phyloP scores from a whole-genome alignment of 2,113 vertebrate species.

The Condylura cristata region DNA sequence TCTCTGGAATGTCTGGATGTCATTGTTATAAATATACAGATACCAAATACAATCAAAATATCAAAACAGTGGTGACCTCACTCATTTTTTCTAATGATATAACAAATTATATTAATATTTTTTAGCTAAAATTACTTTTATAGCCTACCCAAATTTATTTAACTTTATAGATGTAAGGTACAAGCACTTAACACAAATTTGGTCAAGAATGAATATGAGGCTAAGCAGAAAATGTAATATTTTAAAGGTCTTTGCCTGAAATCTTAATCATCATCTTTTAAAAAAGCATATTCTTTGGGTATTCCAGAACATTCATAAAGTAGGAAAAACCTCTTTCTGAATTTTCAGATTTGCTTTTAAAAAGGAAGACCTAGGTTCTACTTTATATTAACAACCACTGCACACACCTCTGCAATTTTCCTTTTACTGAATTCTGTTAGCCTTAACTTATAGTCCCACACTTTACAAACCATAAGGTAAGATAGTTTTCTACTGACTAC shows the following conservation, averaged over 20 bases:
- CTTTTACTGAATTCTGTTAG: not conserved
- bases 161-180: slow-evolving; percentile 6
- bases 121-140: not conserved
- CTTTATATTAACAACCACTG: not conserved
- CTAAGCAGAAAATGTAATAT: not conserved
- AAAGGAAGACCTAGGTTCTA: not conserved
- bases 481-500: not conserved
- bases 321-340: not conserved
- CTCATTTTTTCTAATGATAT: not conserved
- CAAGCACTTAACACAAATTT: not conserved
- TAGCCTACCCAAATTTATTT: not conserved
- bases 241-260: not conserved
- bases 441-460: not conserved
- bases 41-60: not conserved
- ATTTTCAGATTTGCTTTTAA: not conserved
- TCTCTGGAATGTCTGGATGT: not conserved
- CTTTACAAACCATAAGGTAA: not conserved
- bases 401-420: not conserved
- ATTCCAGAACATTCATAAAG: not conserved
- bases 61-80: not conserved
- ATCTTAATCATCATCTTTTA: not conserved
- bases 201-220: not conserved
- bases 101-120: slow-evolving; percentile 14
- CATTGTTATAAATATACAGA: not conserved
- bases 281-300: not conserved